These are phyloP conservation scores for Emmelina monodactyla DNA, from an alignment of 2,888 invertebrate genomes.

Conservation along the genomic window DNA sequence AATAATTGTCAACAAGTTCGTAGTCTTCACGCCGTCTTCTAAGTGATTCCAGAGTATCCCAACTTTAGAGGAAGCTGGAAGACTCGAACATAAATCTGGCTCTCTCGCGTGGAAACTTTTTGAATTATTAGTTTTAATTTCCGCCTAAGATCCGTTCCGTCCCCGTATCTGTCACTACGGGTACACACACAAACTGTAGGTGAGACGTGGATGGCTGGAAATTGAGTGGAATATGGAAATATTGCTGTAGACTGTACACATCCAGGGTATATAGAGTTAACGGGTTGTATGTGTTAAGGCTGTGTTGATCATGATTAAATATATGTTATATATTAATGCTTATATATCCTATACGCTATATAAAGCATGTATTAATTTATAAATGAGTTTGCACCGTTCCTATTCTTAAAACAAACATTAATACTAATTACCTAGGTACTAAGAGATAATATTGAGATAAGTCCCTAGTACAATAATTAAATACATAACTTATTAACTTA, in stretches of 20 bases:
- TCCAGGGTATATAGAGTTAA: background rate
- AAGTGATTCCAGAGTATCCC: slow-evolving; percentile 24
- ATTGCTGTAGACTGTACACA: background rate
- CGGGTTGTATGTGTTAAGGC: too few relatives aligned
- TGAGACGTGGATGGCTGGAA: background rate
- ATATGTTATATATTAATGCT: too few relatives aligned
- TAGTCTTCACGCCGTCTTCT: slow-evolving; percentile 25
- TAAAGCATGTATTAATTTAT: too few relatives aligned
- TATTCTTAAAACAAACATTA: too few relatives aligned
- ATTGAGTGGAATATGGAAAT: background rate
- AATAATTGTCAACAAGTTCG: too few relatives aligned
- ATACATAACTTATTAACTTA: too few relatives aligned
- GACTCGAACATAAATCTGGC: slow-evolving; percentile 62
- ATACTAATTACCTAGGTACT: too few relatives aligned
- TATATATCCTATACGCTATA: too few relatives aligned
- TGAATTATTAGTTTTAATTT: slow-evolving; percentile 70
- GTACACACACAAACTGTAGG: slow-evolving; percentile 23
- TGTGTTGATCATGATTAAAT: too few relatives aligned
- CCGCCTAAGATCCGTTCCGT: slow-evolving; percentile 62
- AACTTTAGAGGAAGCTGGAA: slow-evolving; percentile 46
- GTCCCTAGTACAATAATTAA: too few relatives aligned
- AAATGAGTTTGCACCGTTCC: too few relatives aligned
- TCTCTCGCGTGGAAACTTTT: slow-evolving; percentile 65
- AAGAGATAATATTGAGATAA: too few relatives aligned
- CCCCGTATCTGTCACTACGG: slow-evolving; percentile 56